A percentile compares a stretch with the other conserved stretches of the same genome.
Evolutionary conservation across 2,797 vertebrate species (phyloP).

Genomic region (Acipenser ruthenus): DNA sequence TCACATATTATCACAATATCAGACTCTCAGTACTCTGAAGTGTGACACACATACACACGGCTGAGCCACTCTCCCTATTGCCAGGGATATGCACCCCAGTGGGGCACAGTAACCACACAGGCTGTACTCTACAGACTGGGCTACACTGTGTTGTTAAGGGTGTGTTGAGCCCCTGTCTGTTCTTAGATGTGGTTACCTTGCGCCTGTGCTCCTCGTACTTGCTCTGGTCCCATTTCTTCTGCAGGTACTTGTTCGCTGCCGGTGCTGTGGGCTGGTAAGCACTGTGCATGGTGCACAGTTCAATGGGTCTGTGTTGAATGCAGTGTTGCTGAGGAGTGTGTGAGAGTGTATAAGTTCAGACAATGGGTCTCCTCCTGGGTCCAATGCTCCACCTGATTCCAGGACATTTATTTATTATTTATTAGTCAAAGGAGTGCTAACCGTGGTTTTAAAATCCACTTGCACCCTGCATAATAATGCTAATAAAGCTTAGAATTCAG

Average conservation of each 20-base stretch:
- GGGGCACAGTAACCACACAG: neutral
- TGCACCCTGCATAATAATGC: too few species aligned
- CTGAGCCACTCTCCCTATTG: neutral
- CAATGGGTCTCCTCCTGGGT: neutral
- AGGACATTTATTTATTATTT: neutral
- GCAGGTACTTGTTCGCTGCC: conserved; percentile 54
- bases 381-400: neutral
- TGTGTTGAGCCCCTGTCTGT: neutral
- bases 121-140: neutral
- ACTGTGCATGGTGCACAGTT: conserved; percentile 55
- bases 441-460: too few species aligned
- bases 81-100: too few species aligned
- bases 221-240: conserved; percentile 31
- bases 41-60: neutral
- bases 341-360: neutral
- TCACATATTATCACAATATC: too few species aligned
- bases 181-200: neutral
- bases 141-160: neutral
- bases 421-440: neutral
- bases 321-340: conserved; percentile 36
- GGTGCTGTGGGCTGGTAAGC: conserved; percentile 60
- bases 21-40: too few species aligned
- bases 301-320: conserved; percentile 40
- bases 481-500: too few species aligned
- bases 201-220: too few species aligned